Percentiles rank a stretch among this genome's conserved stretches.
These are phyloP conservation scores for Phengaris arion DNA, from an alignment of 2,888 invertebrate species.

Conservation along the genomic window DNA sequence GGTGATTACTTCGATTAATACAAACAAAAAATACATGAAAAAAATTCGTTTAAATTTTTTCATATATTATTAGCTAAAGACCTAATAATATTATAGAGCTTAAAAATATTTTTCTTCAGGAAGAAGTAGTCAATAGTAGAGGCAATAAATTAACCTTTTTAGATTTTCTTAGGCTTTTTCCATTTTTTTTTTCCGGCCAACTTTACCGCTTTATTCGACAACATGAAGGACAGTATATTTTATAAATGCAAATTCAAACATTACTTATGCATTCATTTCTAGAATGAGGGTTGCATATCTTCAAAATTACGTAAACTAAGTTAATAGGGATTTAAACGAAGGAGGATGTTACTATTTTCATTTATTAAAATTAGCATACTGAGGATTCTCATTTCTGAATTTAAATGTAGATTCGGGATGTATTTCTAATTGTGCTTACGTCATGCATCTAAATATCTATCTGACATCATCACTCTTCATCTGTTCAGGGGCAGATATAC, in stretches of 20 bases:
- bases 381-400: neutral
- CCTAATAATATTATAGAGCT: too few species aligned
- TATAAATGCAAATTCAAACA: conserved; percentile 29
- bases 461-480: too few species aligned
- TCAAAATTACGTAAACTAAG: conserved; percentile 26
- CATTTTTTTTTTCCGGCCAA: neutral
- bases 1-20: too few species aligned
- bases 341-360: conserved; percentile 20
- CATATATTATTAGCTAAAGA: too few species aligned
- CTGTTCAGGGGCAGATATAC: too few species aligned
- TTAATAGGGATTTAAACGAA: conserved; percentile 24
- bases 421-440: neutral
- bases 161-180: too few species aligned
- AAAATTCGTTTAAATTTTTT: too few species aligned
- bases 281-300: conserved; percentile 30
- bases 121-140: too few species aligned
- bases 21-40: too few species aligned
- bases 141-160: too few species aligned
- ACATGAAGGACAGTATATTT: conserved; percentile 26
- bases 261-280: conserved; percentile 31
- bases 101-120: too few species aligned
- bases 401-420: neutral
- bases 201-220: neutral
- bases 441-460: too few species aligned
- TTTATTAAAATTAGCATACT: conserved; percentile 23